Evolutionary conservation across 2,797 vertebrate genomes (phyloP).

Genomic region (Spea hammondii): DNA sequence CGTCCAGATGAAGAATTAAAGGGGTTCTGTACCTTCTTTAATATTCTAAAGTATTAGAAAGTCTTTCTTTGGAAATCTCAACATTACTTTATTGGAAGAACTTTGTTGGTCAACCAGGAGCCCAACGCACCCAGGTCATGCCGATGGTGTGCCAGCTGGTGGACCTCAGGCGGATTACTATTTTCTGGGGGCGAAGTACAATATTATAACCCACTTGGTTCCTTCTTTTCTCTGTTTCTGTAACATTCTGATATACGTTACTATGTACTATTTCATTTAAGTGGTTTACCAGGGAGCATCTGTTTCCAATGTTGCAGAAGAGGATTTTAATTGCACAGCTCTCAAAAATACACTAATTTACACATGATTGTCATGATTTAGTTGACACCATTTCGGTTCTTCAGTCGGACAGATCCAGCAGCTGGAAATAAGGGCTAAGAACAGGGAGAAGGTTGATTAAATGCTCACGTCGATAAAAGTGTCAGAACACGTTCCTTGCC

Average conservation of each 20-base stretch:
- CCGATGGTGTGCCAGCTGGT: no score
- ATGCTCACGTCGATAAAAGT: neutral
- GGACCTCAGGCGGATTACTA: no score
- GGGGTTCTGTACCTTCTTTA: no score
- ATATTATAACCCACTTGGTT: no score
- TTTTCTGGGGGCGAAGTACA: no score
- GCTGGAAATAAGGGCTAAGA: neutral
- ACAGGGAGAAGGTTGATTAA: neutral
- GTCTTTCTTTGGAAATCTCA: no score
- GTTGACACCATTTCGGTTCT: neutral
- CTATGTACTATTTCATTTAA: neutral
- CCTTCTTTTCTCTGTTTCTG: no score
- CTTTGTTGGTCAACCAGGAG: no score
- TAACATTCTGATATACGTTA: neutral
- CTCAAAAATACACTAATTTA: neutral
- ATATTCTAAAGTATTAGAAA: no score
- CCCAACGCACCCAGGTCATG: no score
- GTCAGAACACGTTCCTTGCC: neutral
- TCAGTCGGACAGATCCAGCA: neutral
- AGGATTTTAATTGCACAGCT: slow-evolving; percentile 5
- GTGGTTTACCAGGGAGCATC: slow-evolving; percentile 1
- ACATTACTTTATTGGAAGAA: no score
- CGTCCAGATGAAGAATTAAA: no score
- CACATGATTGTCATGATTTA: slow-evolving; percentile 5
- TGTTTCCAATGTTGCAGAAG: neutral